Base-by-base conservation (phyloP, 2,113 vertebrate species). In the Salvelinus fontinalis region DNA sequence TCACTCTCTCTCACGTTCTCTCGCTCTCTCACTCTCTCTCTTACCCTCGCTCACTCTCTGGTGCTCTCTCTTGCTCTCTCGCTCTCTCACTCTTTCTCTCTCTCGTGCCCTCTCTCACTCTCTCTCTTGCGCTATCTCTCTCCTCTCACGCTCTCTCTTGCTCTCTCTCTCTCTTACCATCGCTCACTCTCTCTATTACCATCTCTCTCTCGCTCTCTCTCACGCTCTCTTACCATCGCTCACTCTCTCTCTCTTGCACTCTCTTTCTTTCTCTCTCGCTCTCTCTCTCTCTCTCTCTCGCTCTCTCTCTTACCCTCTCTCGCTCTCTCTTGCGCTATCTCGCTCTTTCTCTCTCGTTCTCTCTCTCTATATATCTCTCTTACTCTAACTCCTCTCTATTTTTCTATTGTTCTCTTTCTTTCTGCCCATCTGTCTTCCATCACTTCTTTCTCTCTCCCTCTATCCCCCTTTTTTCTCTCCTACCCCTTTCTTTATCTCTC, bases 101-200 rank as follows among this genome's bases (percentile, higher is more conserved):
- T 7, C 20, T 13, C 5, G 66, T 85, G 80, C 68, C 48, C 34
- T 70, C 68, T 70, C 34, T 34, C 67, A 5, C 39, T 70, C 20
- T 22, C 67, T 48, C 9, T 44, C 67, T 31, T 5, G 5, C 5
- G n/a, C 67, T 44, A 3, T 89, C 84, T 84, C 75, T 31, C 85
- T 82, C 81, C 1, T 2, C 75, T 71, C 75, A 70, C 79, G 1
- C 87, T 87, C 86, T 88, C 89, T 89, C 84, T 79, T 31, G 4
- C 76, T 73, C 1, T 2, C 20, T 3, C 6, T 68, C 67, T 70
- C 20, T 70, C 68, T 49, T 26, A 26, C 26, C 26, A 26, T 26
- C 26, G 4, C 76, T 73, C 1, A 0, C 20, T 3, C 6, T 68
- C 67, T 70, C 9, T 70, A 39, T 49, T 39, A 7, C 67, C 18